Conservation (phyloP, 1,140 invertebrate species). For the Agraylea sexmaculata region DNA sequence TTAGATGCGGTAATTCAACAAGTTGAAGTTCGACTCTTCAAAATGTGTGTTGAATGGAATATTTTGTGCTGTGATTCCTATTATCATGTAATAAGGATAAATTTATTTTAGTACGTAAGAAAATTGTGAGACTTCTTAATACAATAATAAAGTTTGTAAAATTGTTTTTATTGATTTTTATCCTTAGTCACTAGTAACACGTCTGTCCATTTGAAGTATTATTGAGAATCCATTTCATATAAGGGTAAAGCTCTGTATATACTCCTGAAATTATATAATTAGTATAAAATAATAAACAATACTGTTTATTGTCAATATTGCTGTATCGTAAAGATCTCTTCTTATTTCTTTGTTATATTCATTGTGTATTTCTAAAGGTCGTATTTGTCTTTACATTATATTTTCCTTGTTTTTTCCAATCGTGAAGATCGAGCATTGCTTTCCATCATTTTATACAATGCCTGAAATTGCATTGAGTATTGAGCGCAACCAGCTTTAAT, state of each 20-base stretch:
- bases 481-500: not conserved
- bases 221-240: constrained; percentile 42
- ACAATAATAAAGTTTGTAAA: not conserved
- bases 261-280: constrained; percentile 2
- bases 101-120: constrained; percentile 2
- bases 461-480: constrained; percentile 1
- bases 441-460: constrained; percentile 4
- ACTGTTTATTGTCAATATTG: not conserved
- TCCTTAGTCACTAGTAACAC: constrained; percentile 13
- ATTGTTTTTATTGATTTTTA: constrained; percentile 3
- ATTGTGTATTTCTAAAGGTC: not conserved
- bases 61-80: not conserved
- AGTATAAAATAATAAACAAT: not conserved
- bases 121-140: not conserved
- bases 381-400: not conserved
- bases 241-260: constrained; percentile 30
- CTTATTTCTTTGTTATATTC: constrained; percentile 3
- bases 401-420: not conserved
- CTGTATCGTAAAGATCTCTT: not conserved
- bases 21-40: too few species aligned
- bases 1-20: too few species aligned
- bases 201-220: constrained; percentile 30
- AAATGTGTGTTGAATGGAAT: not conserved
- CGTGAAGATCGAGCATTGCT: too few species aligned
- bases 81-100: constrained; percentile 2